Conservation (phyloP, 1,140 invertebrate species). For the Parasteatoda tepidariorum region DNA sequence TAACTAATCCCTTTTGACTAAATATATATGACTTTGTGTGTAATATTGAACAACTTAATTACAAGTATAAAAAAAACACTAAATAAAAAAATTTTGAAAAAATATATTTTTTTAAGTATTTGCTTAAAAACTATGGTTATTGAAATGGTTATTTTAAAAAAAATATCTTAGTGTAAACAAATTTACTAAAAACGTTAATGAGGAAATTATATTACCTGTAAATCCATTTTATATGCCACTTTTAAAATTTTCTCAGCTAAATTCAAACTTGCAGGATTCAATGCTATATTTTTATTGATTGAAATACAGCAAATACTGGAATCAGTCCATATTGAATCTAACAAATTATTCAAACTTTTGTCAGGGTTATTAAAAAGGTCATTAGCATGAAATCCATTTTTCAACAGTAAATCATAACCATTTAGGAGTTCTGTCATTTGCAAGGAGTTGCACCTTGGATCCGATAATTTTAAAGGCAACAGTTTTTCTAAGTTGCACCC, state of each 20-base stretch:
- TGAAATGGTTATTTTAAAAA: too few relatives aligned
- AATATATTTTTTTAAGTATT: too few relatives aligned
- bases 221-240: background rate
- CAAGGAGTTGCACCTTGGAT: background rate
- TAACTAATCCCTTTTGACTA: too few relatives aligned
- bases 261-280: constrained; percentile 10
- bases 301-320: background rate
- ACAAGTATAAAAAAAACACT: too few relatives aligned
- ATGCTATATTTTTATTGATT: background rate
- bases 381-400: background rate
- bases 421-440: constrained; percentile 14
- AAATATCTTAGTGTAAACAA: too few relatives aligned
- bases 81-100: too few relatives aligned
- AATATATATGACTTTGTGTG: too few relatives aligned
- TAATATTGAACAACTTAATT: too few relatives aligned
- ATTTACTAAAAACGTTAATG: too few relatives aligned
- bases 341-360: constrained; percentile 5
- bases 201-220: constrained; percentile 33
- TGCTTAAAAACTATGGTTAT: too few relatives aligned
- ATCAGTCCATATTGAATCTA: constrained; percentile 35
- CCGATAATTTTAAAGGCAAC: background rate
- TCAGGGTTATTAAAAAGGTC: background rate
- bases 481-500: constrained; percentile 9
- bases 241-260: constrained; percentile 36
- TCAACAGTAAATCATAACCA: constrained; percentile 48